phyloP scores from a whole-genome alignment of 2,113 vertebrate genomes.

The Todiramphus saurophagus region DNA sequence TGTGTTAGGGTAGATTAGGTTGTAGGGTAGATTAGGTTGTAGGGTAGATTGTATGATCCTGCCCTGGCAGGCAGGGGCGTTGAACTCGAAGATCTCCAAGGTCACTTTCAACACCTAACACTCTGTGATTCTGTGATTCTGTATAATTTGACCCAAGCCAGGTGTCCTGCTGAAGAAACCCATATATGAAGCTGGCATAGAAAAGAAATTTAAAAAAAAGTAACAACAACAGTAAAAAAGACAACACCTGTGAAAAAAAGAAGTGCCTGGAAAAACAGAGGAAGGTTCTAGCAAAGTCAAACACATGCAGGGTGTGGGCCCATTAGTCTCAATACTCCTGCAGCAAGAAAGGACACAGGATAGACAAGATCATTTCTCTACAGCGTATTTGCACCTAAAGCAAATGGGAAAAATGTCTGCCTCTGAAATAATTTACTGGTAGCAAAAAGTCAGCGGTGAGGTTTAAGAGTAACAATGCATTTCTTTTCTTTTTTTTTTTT shows the following conservation, averaged over 20 bases:
- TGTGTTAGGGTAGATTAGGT: no score
- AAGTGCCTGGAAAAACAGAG: not conserved
- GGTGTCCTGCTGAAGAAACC: not conserved
- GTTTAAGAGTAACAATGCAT: not conserved
- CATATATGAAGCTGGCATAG: not conserved
- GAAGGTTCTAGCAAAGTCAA: not conserved
- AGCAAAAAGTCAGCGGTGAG: not conserved
- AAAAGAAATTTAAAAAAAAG: not conserved
- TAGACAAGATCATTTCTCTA: not conserved
- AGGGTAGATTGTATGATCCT: no score
- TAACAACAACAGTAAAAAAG: not conserved
- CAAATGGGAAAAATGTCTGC: not conserved
- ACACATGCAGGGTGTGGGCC: rapidly evolving
- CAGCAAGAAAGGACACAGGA: not conserved
- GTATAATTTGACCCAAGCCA: not conserved
- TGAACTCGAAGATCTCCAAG: no score
- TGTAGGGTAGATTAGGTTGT: no score
- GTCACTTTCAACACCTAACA: no score
- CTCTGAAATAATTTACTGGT: not conserved
- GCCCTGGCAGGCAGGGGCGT: no score
- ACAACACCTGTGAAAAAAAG: not conserved
- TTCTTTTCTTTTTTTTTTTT: not conserved
- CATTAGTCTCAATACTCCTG: not conserved
- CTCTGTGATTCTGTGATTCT: no score
- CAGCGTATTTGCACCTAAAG: not conserved